Conservation (phyloP, 2,888 invertebrate species). For the Apodemia duryi region DNA sequence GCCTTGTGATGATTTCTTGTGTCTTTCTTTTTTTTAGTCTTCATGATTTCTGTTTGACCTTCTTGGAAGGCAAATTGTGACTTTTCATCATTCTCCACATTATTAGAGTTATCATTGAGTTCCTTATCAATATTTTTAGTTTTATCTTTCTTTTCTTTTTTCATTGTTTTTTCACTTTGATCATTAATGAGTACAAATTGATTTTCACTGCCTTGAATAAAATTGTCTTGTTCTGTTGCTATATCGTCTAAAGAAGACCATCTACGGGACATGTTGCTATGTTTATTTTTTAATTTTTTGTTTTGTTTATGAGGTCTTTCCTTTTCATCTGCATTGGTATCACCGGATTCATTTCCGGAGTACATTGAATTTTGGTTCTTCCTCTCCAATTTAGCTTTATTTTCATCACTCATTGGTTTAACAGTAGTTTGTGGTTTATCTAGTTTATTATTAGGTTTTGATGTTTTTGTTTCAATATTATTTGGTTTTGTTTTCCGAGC, state of each 20-base stretch:
- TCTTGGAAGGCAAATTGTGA: conserved; percentile 60
- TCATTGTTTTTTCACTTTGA: conserved; percentile 55
- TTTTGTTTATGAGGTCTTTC: conserved; percentile 60
- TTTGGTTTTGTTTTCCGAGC: conserved; percentile 63
- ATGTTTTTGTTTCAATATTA: conserved; percentile 58
- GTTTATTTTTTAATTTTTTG: conserved; percentile 67
- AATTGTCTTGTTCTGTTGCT: conserved; percentile 59
- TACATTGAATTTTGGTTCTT: conserved; percentile 60
- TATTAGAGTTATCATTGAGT: conserved; percentile 49
- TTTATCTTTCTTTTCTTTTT: conserved; percentile 66
- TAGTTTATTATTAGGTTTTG: conserved; percentile 57
- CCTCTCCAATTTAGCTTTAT: conserved; percentile 59
- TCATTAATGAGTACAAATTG: conserved; percentile 72
- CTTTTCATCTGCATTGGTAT: conserved; percentile 62
- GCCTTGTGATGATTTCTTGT: conserved; percentile 55
- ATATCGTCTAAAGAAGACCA: conserved; percentile 81
- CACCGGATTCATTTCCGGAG: conserved; percentile 74
- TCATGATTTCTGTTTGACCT: conserved; percentile 51
- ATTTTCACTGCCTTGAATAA: conserved; percentile 54
- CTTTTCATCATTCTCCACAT: conserved; percentile 55
- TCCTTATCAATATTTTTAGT: conserved; percentile 48
- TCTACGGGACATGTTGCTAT: conserved; percentile 68
- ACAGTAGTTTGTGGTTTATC: conserved; percentile 51
- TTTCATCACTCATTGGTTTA: conserved; percentile 52
- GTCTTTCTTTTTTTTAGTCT: conserved; percentile 72